Base-by-base conservation (phyloP, 2,797 vertebrate species). In the Centropyge bicolor region DNA sequence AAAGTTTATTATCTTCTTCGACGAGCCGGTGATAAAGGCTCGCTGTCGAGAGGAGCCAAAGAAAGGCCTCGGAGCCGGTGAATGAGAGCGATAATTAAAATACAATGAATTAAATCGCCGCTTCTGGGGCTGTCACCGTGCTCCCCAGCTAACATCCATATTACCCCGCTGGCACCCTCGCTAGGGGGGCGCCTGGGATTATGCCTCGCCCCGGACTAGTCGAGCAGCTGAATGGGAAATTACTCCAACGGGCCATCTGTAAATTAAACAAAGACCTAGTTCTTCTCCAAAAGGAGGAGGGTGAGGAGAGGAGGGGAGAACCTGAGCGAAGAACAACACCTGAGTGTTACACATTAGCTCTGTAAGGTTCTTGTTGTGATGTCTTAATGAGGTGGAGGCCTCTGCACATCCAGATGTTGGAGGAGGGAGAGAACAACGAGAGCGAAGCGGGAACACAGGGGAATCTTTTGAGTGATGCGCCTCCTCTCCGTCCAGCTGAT, bases 1-100 rank as follows among this genome's bases (percentile, higher is more conserved):
- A 93, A 97, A 96, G 95, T 96, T 96, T 96, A 96, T 97, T 98
- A 97, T 97, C 96, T 95, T 91, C 95, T 94, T 91, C 91, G 81
- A 94, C 90, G 89, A 86, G 70, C 27, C 45, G 12, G 87, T 96
- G 96, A 97, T 94, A 95, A 97, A 96, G 94, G 91, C 90, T 83
- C 61, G 81, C 92, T 92, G 93, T 93, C 90, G 87, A 84, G 87
- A 20, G 36, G 59, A 77, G 66, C 71, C 63, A 66, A 22, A 54
- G 75, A 45, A 59, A 63, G 45, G 51, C n/a, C 75, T 41, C 6
- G 75, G 12, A 56, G 82, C 81, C 14, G 76, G 63, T 81, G 91
- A 92, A 92, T 56, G 88, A 92, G 90, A 84, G 88, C 67, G 79
- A 93, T 95, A 94, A 95, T 95, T 95, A 94, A 94, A 93, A 94